phyloP scores from a whole-genome alignment of 2,113 vertebrate species.

The Chunga burmeisteri region DNA sequence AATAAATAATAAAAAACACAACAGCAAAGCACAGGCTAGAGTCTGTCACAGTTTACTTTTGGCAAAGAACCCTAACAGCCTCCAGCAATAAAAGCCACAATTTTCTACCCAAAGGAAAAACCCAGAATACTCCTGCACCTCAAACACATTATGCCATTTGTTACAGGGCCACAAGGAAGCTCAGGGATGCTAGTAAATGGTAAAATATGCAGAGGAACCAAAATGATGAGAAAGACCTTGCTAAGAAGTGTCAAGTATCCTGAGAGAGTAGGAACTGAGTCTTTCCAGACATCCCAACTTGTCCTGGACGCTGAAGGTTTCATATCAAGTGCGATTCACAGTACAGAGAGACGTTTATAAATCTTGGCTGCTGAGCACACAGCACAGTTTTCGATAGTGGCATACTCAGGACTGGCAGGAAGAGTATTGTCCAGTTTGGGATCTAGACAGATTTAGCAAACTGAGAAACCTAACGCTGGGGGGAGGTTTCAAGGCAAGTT shows the following conservation, averaged over 20 bases:
- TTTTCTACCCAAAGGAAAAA: background rate
- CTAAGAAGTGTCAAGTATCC: background rate
- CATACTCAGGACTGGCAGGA: background rate
- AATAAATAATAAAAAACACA: background rate
- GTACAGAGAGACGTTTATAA: background rate
- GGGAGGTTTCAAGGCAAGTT: background rate
- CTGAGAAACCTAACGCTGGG: background rate
- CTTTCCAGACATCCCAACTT: background rate
- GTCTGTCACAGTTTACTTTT: background rate
- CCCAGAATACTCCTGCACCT: background rate
- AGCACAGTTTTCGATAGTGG: background rate
- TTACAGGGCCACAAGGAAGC: background rate
- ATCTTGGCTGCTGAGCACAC: background rate
- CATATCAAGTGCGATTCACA: background rate
- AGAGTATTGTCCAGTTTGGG: background rate
- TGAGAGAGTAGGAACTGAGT: background rate
- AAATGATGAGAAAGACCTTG: background rate
- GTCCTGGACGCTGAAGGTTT: background rate
- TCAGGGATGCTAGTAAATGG: background rate
- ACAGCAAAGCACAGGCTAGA: background rate
- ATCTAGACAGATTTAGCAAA: background rate
- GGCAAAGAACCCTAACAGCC: background rate
- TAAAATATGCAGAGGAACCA: background rate
- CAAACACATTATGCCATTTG: background rate
- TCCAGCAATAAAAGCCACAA: background rate